phyloP scores from a whole-genome alignment of 2,797 vertebrate species.

The Erethizon dorsatum region DNA sequence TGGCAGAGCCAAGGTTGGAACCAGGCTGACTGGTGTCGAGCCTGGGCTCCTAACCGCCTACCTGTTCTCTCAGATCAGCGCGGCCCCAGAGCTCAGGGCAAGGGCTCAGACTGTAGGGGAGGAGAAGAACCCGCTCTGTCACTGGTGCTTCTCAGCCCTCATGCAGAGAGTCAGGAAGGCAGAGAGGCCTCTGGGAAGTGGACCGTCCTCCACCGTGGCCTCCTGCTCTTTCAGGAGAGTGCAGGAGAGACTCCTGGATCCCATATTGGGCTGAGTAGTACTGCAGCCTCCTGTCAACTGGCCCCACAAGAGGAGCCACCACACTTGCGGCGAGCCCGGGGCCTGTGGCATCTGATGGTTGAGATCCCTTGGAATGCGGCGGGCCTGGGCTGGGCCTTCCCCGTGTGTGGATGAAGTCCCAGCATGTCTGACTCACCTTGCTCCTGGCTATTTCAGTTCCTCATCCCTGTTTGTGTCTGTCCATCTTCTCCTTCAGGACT shows the following conservation, averaged over 20 bases:
- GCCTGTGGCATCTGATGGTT: neutral
- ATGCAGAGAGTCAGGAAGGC: neutral
- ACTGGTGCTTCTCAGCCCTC: neutral
- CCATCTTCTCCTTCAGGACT: constrained; percentile 89
- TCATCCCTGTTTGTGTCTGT: constrained; percentile 13
- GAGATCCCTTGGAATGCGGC: neutral
- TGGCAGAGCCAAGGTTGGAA: neutral
- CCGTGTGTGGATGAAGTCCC: neutral
- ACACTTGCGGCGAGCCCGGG: neutral
- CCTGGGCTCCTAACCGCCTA: too few species aligned
- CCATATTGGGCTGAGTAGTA: neutral
- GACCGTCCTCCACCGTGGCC: neutral
- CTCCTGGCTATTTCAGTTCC: constrained; percentile 76
- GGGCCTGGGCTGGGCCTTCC: neutral
- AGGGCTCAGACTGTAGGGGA: neutral
- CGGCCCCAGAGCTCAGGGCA: neutral
- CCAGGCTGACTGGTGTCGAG: neutral
- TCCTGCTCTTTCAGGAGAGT: neutral
- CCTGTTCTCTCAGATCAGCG: neutral
- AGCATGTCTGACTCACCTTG: neutral
- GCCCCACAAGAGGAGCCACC: neutral
- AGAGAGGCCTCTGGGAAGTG: neutral
- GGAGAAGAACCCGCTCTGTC: neutral
- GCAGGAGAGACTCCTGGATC: neutral
- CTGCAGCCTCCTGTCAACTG: neutral